These are phyloP conservation scores for Fratercula arctica DNA, from an alignment of 2,797 vertebrate species.

Conservation along the genomic window DNA sequence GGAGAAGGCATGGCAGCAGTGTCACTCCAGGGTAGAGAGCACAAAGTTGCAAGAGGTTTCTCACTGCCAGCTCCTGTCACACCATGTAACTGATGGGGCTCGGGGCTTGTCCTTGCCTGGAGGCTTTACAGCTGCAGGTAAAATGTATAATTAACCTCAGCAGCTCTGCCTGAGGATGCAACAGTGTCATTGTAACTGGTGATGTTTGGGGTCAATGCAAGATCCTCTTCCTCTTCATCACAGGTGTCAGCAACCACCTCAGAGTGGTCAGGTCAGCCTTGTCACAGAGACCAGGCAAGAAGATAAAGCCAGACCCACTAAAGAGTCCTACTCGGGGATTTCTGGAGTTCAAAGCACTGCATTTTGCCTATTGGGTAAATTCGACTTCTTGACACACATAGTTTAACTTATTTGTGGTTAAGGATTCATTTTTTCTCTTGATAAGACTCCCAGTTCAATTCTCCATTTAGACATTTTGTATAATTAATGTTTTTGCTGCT, in stretches of 20 bases:
- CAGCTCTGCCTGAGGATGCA: background rate
- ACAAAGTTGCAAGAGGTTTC: background rate
- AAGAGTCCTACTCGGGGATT: background rate
- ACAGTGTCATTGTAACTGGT: background rate
- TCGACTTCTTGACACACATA: background rate
- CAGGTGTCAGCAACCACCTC: background rate
- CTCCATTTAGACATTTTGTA: constrained; percentile 29
- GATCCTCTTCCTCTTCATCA: background rate
- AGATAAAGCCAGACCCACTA: background rate
- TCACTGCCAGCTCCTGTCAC: background rate
- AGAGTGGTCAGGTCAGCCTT: background rate
- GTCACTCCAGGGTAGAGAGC: background rate
- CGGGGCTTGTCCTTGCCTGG: background rate
- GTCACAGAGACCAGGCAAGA: background rate
- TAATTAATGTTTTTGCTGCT: constrained; percentile 54
- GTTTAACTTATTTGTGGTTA: constrained; percentile 34
- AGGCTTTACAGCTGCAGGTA: background rate
- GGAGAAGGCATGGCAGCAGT: fast-evolving
- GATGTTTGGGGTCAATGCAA: background rate
- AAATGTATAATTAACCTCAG: background rate
- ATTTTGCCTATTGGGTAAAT: background rate
- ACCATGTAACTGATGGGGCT: background rate
- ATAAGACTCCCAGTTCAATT: constrained; percentile 37
- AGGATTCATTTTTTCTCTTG: constrained; percentile 13
- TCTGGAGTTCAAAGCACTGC: background rate